Conservation (phyloP, 2,797 vertebrate species). For the Helicolenus hilgendorfi region DNA sequence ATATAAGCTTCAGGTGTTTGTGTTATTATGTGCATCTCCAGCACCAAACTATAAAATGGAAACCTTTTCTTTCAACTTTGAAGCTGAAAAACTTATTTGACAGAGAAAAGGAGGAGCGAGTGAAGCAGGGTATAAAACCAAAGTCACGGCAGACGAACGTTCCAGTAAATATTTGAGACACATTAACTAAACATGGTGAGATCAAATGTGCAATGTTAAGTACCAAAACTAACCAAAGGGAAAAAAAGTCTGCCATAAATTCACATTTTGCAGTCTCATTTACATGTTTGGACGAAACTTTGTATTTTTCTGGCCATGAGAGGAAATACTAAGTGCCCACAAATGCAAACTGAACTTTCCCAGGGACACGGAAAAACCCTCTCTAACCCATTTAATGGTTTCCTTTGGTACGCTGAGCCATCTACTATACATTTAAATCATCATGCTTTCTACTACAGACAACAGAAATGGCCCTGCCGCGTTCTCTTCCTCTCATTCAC, state of each 20-base stretch:
- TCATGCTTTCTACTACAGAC: conserved; percentile 36
- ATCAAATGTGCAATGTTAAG: conserved; percentile 23
- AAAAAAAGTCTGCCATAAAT: conserved; percentile 10
- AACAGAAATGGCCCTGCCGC: conserved; percentile 52
- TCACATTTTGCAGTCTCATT: conserved; percentile 42
- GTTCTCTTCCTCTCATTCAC: conserved; percentile 75
- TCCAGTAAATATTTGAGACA: conserved; percentile 51
- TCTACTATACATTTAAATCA: conserved; percentile 42
- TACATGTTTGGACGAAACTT: conserved; percentile 16
- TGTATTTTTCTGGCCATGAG: not conserved
- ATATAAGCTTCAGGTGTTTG: not conserved
- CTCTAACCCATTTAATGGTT: conserved; percentile 52
- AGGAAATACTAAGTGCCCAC: conserved; percentile 27
- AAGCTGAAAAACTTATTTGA: not conserved
- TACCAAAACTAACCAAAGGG: conserved; percentile 29
- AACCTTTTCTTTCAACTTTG: conserved; percentile 11
- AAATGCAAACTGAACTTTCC: conserved; percentile 34
- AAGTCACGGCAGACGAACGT: conserved; percentile 14
- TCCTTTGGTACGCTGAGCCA: conserved; percentile 22
- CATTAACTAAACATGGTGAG: conserved; percentile 29
- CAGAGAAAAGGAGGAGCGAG: not conserved
- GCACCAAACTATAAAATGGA: not conserved
- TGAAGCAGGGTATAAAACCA: conserved; percentile 24
- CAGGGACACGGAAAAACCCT: not conserved
- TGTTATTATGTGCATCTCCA: not conserved